Evolutionary conservation across 1,140 invertebrate genomes (phyloP).

Genomic region (Apis cerana): DNA sequence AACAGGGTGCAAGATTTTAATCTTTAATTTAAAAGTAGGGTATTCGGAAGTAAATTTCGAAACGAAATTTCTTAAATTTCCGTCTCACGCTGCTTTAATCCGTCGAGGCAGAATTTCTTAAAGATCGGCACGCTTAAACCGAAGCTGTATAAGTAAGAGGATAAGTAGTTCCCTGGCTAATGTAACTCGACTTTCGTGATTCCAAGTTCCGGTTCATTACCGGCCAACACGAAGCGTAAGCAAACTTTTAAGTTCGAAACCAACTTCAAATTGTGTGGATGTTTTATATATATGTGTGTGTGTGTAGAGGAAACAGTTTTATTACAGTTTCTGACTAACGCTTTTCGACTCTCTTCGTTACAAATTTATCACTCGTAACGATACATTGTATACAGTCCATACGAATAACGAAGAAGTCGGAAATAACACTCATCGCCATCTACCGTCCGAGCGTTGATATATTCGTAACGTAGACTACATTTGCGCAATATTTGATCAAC

Average conservation of each 20-base stretch:
- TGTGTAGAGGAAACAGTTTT: too few species aligned
- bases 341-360: too few species aligned
- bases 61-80: not conserved
- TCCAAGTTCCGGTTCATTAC: not conserved
- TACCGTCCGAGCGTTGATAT: too few species aligned
- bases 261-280: not conserved
- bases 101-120: conserved; percentile 20
- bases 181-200: conserved; percentile 1
- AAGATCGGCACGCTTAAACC: conserved; percentile 8
- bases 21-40: too few species aligned
- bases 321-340: too few species aligned
- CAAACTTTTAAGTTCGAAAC: not conserved
- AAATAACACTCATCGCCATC: too few species aligned
- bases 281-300: not conserved
- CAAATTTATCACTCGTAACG: too few species aligned
- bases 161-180: not conserved
- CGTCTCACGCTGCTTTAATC: not conserved
- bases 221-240: not conserved
- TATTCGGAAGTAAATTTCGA: not conserved
- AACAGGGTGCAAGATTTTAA: too few species aligned
- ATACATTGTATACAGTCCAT: too few species aligned
- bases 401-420: too few species aligned
- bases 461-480: too few species aligned
- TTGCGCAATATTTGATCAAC: too few species aligned
- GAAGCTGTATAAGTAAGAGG: conserved; percentile 12